Conservation (phyloP, 2,888 invertebrate species). For the Stenchaetothrips biformis region DNA sequence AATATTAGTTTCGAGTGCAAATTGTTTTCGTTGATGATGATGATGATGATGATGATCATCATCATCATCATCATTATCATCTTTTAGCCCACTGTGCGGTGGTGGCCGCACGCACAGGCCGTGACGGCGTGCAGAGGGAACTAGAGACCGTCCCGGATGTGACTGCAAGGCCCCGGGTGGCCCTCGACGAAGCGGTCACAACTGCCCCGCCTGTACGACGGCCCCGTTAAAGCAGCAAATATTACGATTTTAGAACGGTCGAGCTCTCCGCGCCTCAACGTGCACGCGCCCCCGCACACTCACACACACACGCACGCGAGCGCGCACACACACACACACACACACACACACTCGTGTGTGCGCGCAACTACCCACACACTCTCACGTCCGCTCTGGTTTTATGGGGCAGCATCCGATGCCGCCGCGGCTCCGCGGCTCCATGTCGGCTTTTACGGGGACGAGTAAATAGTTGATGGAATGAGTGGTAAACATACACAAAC, state of each 20-base stretch:
- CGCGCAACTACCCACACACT: neutral
- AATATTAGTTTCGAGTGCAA: no score
- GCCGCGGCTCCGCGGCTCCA: neutral
- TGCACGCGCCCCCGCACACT: neutral
- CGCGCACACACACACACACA: neutral
- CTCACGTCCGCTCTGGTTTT: neutral
- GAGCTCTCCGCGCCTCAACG: neutral
- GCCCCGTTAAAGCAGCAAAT: slow-evolving; percentile 5
- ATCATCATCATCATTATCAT: no score
- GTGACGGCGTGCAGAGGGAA: no score
- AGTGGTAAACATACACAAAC: slow-evolving; percentile 25
- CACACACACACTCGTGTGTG: neutral
- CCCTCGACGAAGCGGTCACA: no score
- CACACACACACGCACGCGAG: neutral
- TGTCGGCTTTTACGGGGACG: slow-evolving; percentile 20
- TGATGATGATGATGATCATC: no score
- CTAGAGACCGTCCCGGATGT: no score
- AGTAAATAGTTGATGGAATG: slow-evolving; percentile 23
- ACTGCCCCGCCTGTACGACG: neutral
- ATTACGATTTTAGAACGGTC: slow-evolving; percentile 17
- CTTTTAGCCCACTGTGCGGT: no score
- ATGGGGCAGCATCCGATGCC: slow-evolving; percentile 4
- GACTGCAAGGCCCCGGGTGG: no score
- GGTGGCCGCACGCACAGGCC: no score
- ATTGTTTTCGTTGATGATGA: no score